Conservation (phyloP, 2,888 invertebrate genomes). For the Melieria crassipennis region DNA sequence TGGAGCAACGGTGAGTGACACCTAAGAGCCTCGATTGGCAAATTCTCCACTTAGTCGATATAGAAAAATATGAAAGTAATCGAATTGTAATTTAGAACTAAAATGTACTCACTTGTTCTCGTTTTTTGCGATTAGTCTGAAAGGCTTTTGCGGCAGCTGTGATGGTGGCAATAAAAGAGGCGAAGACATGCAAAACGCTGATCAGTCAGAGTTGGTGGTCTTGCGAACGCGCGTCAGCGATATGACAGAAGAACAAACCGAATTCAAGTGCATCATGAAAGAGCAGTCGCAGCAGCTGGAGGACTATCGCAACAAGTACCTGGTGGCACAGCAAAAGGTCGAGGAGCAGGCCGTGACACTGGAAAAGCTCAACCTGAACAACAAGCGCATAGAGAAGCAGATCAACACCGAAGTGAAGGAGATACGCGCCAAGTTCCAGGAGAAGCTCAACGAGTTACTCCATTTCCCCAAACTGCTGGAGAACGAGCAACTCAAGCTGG, state of each 20-base stretch:
- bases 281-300: slow-evolving; percentile 63
- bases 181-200: slow-evolving; percentile 40
- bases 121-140: slow-evolving; percentile 46
- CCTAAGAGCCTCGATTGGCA: no score
- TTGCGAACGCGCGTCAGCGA: slow-evolving; percentile 58
- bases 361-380: slow-evolving; percentile 61
- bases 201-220: slow-evolving; percentile 52
- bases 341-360: slow-evolving; percentile 61
- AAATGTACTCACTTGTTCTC: not conserved
- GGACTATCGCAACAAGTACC: slow-evolving; percentile 63
- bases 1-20: slow-evolving; percentile 51
- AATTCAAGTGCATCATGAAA: slow-evolving; percentile 63
- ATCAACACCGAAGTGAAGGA: slow-evolving; percentile 62
- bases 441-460: slow-evolving; percentile 61
- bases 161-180: slow-evolving; percentile 41
- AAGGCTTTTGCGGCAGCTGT: slow-evolving; percentile 49
- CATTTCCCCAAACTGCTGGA: slow-evolving; percentile 63
- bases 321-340: slow-evolving; percentile 62
- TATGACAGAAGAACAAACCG: slow-evolving; percentile 60
- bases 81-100: no score
- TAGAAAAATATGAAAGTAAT: no score
- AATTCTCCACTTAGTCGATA: no score
- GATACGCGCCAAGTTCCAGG: slow-evolving; percentile 63
- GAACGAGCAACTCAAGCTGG: slow-evolving; percentile 61
- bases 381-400: slow-evolving; percentile 63